Base-by-base conservation (phyloP, 1,140 invertebrate genomes). In the Zaprionus kolodkinae region DNA sequence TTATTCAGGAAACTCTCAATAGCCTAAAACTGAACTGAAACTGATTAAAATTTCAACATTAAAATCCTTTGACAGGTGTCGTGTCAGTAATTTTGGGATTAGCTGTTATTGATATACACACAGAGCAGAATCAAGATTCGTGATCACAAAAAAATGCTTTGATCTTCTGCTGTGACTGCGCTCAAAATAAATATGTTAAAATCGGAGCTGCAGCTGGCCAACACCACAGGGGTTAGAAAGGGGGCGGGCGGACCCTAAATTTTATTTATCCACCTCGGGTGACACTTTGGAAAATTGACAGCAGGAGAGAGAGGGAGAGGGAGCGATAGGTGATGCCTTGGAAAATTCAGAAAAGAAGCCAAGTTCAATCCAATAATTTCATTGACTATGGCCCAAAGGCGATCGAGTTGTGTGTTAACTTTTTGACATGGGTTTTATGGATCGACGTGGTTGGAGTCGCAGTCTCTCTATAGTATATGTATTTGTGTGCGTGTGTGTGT, bases 391-490 rank as follows among this genome's bases (percentile, higher is more conserved):
- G 50, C 17, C 40, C n/a, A 45, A 48, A 66, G 63, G 35, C 62
- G 61, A 72, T 72, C 63, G 54, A 73, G 61, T 62, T 82, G 76
- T 78, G 76, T 73, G 66, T 76, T 84, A 84, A 78, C 78, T 78
- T 76, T 78, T 81, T 87, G 82, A 86, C 83, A 86, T 79, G 79
- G 82, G 79, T 85, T 85, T 85, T 85, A 86, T 80, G 81, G 77
- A 71, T 73, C 55, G 40, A 45, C 55, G 55, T 11, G 27, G 57
- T 21, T 57, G 40, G 6, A 27, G 21, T 54, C 25, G 35, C 43
- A 63, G 17, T n/a, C 48, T n/a, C 50, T 52, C 25, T 52, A 13
- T 52, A 25, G 7, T 17, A 1, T 52, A 33, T 52, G 15, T 25
- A 36, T 15, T 35, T n/a, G 73, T n/a, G 21, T 55, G 36, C 54